Evolutionary conservation across 2,888 invertebrate genomes (phyloP).

Genomic region (Seira musarum): DNA sequence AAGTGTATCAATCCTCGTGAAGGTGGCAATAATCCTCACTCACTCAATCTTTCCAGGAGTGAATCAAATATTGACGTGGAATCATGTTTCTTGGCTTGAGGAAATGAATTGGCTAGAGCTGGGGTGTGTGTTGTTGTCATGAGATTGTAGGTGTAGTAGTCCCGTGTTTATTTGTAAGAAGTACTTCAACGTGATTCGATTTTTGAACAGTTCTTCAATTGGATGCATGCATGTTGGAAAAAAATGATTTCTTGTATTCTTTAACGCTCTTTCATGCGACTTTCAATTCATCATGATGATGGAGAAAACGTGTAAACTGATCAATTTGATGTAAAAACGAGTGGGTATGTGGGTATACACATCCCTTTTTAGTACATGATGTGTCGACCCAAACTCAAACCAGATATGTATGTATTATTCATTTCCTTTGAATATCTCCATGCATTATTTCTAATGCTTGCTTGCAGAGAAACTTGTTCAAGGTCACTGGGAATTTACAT

Average conservation of each 20-base stretch:
- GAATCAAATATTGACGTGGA: constrained; percentile 18
- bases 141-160: constrained; percentile 15
- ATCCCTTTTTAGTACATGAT: too few species aligned
- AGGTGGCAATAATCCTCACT: not conserved
- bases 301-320: constrained; percentile 37
- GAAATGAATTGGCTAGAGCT: not conserved
- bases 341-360: too few species aligned
- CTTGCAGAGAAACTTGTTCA: not conserved
- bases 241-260: not conserved
- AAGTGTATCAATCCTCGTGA: too few species aligned
- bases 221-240: not conserved
- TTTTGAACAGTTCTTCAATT: not conserved
- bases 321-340: not conserved
- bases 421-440: too few species aligned
- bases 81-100: not conserved
- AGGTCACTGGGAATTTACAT: not conserved
- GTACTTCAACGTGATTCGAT: not conserved
- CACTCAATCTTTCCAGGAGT: not conserved
- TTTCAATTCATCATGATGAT: constrained; percentile 29
- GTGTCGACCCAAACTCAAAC: too few species aligned
- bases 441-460: not conserved
- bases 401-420: too few species aligned
- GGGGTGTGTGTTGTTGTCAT: not conserved
- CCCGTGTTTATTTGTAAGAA: not conserved
- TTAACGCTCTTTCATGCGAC: not conserved